A percentile compares a stretch with the other conserved stretches of the same genome.
phyloP scores from a whole-genome alignment of 2,888 invertebrate species.

The Didymodactylos carnosus region DNA sequence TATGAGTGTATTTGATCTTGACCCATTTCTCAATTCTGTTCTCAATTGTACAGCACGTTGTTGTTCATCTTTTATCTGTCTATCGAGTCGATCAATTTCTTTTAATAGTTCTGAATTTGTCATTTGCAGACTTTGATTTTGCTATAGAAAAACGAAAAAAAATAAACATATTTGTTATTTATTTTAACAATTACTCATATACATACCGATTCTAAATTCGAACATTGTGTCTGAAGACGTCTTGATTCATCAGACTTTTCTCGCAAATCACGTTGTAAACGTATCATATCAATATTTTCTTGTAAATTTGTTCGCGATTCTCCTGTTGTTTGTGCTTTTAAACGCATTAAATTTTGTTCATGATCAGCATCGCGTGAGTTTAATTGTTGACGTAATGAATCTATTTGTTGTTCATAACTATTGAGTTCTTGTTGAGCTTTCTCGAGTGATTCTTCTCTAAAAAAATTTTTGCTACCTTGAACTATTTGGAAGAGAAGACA shows the following conservation, averaged over 20 bases:
- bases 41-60: conserved; percentile 25
- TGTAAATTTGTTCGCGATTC: conserved; percentile 22
- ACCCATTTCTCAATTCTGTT: conserved; percentile 26
- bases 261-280: conserved; percentile 33
- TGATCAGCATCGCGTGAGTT: not conserved
- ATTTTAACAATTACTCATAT: not conserved
- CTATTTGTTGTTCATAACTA: conserved; percentile 28
- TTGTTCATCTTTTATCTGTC: conserved; percentile 31
- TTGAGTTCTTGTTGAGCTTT: conserved; percentile 28
- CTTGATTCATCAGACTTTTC: conserved; percentile 30
- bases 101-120: conserved; percentile 30
- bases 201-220: conserved; percentile 28
- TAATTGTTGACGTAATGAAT: conserved; percentile 24
- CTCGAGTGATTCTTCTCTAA: conserved; percentile 24
- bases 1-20: conserved; percentile 22
- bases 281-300: conserved; percentile 35
- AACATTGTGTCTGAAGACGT: conserved; percentile 29
- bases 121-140: conserved; percentile 25
- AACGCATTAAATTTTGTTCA: conserved; percentile 5
- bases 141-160: conserved; percentile 20
- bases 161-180: not conserved
- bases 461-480: too few species aligned
- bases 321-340: conserved; percentile 2
- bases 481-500: too few species aligned
- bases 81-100: conserved; percentile 31